Base-by-base conservation (phyloP, 2,797 vertebrate species). In the Danio jaintianensis region DNA sequence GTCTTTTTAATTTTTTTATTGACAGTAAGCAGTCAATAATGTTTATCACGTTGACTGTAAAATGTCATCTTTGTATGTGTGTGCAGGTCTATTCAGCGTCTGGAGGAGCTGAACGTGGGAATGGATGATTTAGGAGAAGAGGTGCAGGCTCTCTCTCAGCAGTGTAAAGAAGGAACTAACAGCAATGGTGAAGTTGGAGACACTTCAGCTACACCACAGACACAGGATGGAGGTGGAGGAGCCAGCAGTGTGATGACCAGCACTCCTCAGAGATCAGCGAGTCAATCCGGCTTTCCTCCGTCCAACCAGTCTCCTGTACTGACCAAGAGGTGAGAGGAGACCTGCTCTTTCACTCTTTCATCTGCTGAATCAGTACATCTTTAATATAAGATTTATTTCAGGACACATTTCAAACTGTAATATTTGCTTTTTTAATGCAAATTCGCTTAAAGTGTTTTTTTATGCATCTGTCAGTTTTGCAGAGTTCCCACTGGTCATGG, bases 81-180 rank as follows among this genome's bases (percentile, higher is more conserved):
- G 5, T 80, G 75, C 89, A 99, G 98, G 85, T 99, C 98, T 81
- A 98, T 99, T 88, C 97, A 97, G 89, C 98, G 98, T 86, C 93
- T 99, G 82, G 97, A 98, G 85, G 97, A 98, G 89, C 93, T 99
- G 84, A 99, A 98, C 50, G 95, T 99, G 83, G 97, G 97, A 76
- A 98, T 98, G 95, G 97, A 99, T 85, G 94, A 86, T 83, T 88
- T 97, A 78, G 96, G 94, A 76, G 97, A 95, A 29, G 96, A 98
- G 53, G 95, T 97, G 2, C 94, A 96, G 61, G 85, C 91, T n/a
- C 92, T 96, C 82, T 91, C 85, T 79, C 96, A 96, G 88, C 96
- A 96, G 48, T 97, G 94, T 75, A 97, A 96, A 0, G 96, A 96
- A 64, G 78, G 18, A 12, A 67, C 16, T 42, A 55, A 67, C 47